A percentile compares a stretch with the other conserved stretches of the same genome.
Conservation (phyloP, 2,797 vertebrate genomes). For the Tenualosa ilisha region DNA sequence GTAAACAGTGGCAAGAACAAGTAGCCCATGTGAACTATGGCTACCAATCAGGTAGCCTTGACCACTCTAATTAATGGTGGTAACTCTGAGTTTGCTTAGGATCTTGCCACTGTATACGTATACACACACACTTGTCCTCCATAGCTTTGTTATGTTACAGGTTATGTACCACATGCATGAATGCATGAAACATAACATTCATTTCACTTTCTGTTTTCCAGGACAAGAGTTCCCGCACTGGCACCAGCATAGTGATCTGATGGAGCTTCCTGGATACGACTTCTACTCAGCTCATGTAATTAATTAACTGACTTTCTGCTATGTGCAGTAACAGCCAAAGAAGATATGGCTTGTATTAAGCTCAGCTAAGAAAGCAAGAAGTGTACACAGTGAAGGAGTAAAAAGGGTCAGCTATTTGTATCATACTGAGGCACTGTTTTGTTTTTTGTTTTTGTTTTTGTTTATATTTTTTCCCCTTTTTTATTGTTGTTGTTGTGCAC, state of each 20-base stretch:
- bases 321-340: background rate
- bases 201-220: background rate
- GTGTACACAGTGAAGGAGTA: background rate
- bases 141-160: no score
- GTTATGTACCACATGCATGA: no score
- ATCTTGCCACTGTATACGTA: no score
- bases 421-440: background rate
- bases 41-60: no score
- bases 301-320: background rate
- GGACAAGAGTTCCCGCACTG: slow-evolving; percentile 56
- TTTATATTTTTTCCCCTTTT: no score
- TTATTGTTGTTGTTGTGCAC: background rate
- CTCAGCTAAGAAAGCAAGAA: background rate
- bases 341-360: background rate
- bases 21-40: no score
- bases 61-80: no score
- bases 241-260: slow-evolving; percentile 52
- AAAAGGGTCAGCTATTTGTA: background rate
- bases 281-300: background rate
- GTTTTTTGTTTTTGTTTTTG: background rate
- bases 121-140: no score
- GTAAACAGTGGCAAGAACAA: no score
- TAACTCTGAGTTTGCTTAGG: no score
- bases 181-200: background rate
- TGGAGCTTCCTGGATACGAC: background rate